Evolutionary conservation across 2,888 invertebrate genomes (phyloP).

Genomic region (Trypoxylon attenuatum): DNA sequence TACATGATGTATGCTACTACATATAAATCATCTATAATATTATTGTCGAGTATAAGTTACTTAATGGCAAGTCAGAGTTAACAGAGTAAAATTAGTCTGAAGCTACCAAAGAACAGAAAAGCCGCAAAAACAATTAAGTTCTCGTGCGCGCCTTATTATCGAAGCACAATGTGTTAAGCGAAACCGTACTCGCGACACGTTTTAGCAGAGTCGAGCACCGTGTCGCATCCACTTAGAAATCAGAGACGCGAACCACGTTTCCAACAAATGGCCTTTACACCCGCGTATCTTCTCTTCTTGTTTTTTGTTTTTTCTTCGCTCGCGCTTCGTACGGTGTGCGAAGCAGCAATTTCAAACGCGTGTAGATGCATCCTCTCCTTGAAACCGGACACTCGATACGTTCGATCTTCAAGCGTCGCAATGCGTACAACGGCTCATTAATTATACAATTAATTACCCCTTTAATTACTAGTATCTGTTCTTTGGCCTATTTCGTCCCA

Average conservation of each 20-base stretch:
- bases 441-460: conserved; percentile 70
- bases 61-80: too few relatives aligned
- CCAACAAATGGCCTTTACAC: conserved; percentile 8
- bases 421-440: conserved; percentile 56
- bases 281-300: conserved; percentile 4
- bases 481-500: conserved; percentile 35
- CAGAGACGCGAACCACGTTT: conserved; percentile 20
- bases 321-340: background rate
- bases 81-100: too few relatives aligned
- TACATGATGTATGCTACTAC: too few relatives aligned
- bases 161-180: background rate
- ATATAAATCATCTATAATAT: too few relatives aligned
- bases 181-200: background rate
- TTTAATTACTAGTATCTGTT: conserved; percentile 65
- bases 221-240: conserved; percentile 9
- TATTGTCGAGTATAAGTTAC: too few relatives aligned
- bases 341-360: background rate
- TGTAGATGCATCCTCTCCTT: background rate
- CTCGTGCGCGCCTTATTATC: background rate
- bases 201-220: background rate
- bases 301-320: too few relatives aligned
- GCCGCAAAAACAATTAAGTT: background rate
- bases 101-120: too few relatives aligned
- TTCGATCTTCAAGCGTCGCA: conserved; percentile 37
- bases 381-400: conserved; percentile 48